Base-by-base conservation (phyloP, 2,797 vertebrate genomes). In the Coendou prehensilis region DNA sequence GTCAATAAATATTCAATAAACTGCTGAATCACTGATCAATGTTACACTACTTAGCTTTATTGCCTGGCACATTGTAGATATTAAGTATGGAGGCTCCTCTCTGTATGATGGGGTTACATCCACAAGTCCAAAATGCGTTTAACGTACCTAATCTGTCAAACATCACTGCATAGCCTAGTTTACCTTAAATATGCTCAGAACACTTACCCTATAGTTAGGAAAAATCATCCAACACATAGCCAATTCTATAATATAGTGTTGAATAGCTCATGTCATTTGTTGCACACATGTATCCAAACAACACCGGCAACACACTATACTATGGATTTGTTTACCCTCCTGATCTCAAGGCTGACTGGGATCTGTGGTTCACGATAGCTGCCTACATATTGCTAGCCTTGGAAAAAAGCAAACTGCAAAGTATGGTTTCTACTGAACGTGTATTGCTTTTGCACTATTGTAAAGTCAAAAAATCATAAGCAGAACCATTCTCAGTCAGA, bases 1-100 rank as follows among this genome's bases (percentile, higher is more conserved):
- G 9, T 50, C 13, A 87, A 22, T 78, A 89, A 89, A 94, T 63
- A 61, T 67, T 41, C 88, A 67, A 22, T 89, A 18, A 71, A 87
- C 37, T 37, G 15, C 59, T 64, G 14, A 59, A 50, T 89, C 64
- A 37, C 54, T 7, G 85, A 52, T 82, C 30, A 85, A 26, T n/a
- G 9, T 76, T 56, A 52, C 3, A 26, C 85, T 84, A 61, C 10
- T 30, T 57, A 61, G 18, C 11, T 87, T 41, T 81, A 71, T 30
- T 50, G 69, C 45, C 37, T n/a, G 33, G 28, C 28, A n/a, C 22
- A 17, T 26, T 56, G 28, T 33, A 84, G 59, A 57, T 28, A 64
- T 28, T 41, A 47, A 89, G 18, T 37, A 6, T 76, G 11, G 54
- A 23, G 7, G 0, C 6, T 75, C n/a, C 26, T 88, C 47, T 9